These are phyloP conservation scores for Tympanuchus pallidicinctus DNA, from an alignment of 2,113 vertebrate genomes.

Conservation along the genomic window DNA sequence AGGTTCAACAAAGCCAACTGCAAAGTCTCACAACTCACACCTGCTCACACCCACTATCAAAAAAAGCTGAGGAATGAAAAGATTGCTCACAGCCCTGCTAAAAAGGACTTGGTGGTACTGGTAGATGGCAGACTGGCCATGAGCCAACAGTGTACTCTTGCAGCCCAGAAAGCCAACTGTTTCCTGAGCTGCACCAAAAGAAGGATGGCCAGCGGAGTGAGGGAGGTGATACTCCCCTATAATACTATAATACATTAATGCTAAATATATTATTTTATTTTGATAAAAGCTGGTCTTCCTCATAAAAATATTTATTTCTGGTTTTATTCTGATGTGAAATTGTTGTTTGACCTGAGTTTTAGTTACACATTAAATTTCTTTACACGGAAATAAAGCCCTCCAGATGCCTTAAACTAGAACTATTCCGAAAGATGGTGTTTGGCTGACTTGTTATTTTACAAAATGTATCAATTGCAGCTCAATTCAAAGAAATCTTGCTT, in stretches of 20 bases:
- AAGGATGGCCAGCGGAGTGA: no score
- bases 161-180: no score
- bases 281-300: neutral
- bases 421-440: neutral
- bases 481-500: neutral
- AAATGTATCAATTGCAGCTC: neutral
- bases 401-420: neutral
- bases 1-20: no score
- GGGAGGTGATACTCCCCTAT: no score
- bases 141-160: no score
- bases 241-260: neutral
- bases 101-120: no score
- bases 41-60: no score
- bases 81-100: no score
- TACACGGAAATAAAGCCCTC: neutral
- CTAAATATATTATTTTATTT: neutral
- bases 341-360: neutral
- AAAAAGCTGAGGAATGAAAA: no score
- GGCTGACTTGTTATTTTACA: neutral
- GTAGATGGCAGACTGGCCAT: no score
- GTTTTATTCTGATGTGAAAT: neutral
- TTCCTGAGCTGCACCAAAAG: no score
- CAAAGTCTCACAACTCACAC: no score
- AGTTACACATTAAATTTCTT: neutral
- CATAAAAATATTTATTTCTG: neutral